These are phyloP conservation scores for Eristalis arbustorum DNA, from an alignment of 2,888 invertebrate species.

Conservation along the genomic window DNA sequence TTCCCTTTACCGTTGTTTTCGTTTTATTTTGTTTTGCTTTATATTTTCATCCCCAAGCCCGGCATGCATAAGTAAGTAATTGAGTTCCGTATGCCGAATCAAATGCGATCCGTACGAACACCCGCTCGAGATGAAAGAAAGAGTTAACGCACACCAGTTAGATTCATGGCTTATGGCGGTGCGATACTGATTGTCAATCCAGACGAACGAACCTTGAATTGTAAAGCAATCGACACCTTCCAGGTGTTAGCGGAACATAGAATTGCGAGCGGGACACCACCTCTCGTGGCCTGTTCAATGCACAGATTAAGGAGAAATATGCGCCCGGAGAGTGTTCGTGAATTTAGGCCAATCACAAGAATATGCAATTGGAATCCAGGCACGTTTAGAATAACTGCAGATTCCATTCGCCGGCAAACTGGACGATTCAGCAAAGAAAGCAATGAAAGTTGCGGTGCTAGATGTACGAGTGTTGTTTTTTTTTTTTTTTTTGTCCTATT, in stretches of 20 bases:
- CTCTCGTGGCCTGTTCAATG: background rate
- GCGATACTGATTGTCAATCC: background rate
- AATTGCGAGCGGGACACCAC: background rate
- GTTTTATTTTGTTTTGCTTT: background rate
- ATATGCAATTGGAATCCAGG: constrained; percentile 3
- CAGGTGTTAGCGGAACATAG: constrained; percentile 5
- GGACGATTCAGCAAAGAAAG: background rate
- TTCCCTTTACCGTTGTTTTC: constrained; percentile 10
- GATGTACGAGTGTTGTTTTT: background rate
- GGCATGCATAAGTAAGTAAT: constrained; percentile 27
- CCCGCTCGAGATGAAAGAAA: constrained; percentile 20
- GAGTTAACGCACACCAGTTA: constrained; percentile 15
- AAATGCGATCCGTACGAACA: background rate
- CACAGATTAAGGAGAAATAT: background rate
- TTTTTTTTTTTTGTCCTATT: too few species aligned
- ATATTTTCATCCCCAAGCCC: background rate
- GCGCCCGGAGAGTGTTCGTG: constrained; percentile 3
- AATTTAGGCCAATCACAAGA: constrained; percentile 20
- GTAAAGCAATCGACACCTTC: constrained; percentile 8
- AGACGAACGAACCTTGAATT: constrained; percentile 16
- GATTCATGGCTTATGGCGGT: background rate
- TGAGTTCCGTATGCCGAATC: constrained; percentile 6
- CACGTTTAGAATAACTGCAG: constrained; percentile 11
- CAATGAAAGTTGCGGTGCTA: background rate
- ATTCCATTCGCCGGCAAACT: background rate